These are phyloP conservation scores for Cephus sareptanus DNA, from an alignment of 2,888 invertebrate species.

Conservation along the genomic window DNA sequence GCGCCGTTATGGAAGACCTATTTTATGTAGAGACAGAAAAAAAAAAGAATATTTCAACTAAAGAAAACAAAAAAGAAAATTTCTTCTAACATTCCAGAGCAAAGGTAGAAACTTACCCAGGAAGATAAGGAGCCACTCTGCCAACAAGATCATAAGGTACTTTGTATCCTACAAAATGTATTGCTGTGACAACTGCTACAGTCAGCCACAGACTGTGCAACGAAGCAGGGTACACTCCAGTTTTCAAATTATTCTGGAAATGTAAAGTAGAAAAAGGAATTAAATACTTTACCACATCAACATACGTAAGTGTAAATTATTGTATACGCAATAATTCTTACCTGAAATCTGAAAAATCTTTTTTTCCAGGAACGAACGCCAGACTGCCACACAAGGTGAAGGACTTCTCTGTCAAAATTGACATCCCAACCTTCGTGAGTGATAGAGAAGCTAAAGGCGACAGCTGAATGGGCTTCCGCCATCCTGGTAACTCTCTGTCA, in stretches of 20 bases:
- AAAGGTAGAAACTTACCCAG: slow-evolving; percentile 72
- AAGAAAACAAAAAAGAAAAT: slow-evolving; percentile 9
- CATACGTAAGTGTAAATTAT: slow-evolving; percentile 1
- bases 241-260: slow-evolving; percentile 91
- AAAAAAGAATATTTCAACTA: slow-evolving; percentile 20
- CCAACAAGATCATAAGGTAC: slow-evolving; percentile 87
- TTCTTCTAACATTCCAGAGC: neutral
- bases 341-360: slow-evolving; percentile 89
- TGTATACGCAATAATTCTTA: slow-evolving; percentile 66
- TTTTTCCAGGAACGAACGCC: slow-evolving; percentile 97
- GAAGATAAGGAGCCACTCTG: slow-evolving; percentile 78
- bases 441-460: slow-evolving; percentile 96
- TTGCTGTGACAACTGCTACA: slow-evolving; percentile 80
- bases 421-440: slow-evolving; percentile 99
- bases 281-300: neutral
- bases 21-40: slow-evolving; percentile 39
- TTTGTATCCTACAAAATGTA: slow-evolving; percentile 83
- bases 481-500: slow-evolving; percentile 67
- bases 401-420: slow-evolving; percentile 96
- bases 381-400: slow-evolving; percentile 94
- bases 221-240: slow-evolving; percentile 96
- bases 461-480: slow-evolving; percentile 99
- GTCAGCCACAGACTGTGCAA: slow-evolving; percentile 89
- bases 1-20: slow-evolving; percentile 77
- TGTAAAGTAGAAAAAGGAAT: slow-evolving; percentile 20